phyloP scores from a whole-genome alignment of 2,113 vertebrate genomes.

The Myanophis thanlyinensis region DNA sequence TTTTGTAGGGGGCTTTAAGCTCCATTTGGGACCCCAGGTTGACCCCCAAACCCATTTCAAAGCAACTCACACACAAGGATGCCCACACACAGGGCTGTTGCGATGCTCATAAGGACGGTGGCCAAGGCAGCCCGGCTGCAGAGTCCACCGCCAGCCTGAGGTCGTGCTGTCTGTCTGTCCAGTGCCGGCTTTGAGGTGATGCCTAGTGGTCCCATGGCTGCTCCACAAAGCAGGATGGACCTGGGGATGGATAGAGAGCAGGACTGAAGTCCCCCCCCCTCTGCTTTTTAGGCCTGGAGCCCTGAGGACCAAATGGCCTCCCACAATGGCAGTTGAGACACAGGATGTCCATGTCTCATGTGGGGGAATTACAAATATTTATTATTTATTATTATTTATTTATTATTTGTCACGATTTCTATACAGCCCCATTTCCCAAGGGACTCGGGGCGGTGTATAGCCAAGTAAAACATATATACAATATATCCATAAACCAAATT shows the following conservation, averaged over 20 bases:
- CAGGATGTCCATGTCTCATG: background rate
- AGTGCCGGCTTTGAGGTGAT: constrained; percentile 21
- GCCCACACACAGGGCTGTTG: constrained; percentile 48
- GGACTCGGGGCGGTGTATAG: too few relatives aligned
- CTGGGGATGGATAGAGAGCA: background rate
- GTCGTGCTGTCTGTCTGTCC: background rate
- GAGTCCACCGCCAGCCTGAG: rapidly evolving
- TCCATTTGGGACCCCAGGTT: background rate
- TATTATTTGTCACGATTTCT: too few relatives aligned
- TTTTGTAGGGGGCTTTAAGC: background rate
- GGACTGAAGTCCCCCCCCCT: background rate
- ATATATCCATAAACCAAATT: too few relatives aligned
- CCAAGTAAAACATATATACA: too few relatives aligned
- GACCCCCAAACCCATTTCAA: rapidly evolving
- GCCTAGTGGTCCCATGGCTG: constrained; percentile 52
- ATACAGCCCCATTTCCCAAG: too few relatives aligned
- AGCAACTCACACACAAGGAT: constrained; percentile 70
- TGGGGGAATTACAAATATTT: background rate
- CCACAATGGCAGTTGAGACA: background rate
- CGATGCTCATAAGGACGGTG: rapidly evolving
- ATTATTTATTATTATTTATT: too few relatives aligned
- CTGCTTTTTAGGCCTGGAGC: background rate
- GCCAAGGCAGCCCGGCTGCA: constrained; percentile 21
- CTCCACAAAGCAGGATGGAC: background rate
- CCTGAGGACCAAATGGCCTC: background rate